Conservation (phyloP, 2,888 invertebrate species). For the Alitta virens region DNA sequence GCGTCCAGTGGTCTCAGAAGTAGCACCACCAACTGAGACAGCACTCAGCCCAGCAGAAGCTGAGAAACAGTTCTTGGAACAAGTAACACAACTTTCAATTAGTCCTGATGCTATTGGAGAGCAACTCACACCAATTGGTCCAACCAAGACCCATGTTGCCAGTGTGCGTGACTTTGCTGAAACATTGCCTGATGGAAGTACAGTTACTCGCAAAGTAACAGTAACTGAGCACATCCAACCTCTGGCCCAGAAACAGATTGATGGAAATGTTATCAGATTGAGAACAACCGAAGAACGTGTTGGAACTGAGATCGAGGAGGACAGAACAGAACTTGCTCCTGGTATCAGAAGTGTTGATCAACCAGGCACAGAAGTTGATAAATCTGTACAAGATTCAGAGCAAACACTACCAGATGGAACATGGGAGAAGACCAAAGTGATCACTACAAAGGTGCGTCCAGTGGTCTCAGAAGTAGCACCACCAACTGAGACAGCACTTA, state of each 20-base stretch:
- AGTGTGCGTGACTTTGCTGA: conserved; percentile 12
- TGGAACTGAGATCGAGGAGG: conserved; percentile 20
- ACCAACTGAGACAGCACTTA: too few species aligned
- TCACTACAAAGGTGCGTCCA: conserved; percentile 1
- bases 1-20: too few species aligned
- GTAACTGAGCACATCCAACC: conserved; percentile 9
- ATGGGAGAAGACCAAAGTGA: conserved; percentile 8
- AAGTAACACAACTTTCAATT: too few species aligned
- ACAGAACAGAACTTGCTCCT: conserved; percentile 13
- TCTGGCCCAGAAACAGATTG: conserved; percentile 4
- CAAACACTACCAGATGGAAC: conserved; percentile 14
- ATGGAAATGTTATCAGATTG: conserved; percentile 9
- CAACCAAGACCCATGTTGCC: too few species aligned
- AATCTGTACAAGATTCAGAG: conserved; percentile 6
- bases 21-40: too few species aligned
- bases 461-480: not conserved
- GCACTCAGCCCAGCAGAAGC: too few species aligned
- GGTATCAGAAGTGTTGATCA: conserved; percentile 11
- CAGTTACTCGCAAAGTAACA: conserved; percentile 4
- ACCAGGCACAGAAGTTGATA: not conserved
- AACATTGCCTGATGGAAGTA: conserved; percentile 14
- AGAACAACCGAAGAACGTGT: conserved; percentile 3
- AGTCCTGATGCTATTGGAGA: too few species aligned
- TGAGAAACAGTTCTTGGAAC: too few species aligned
- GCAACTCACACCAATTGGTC: too few species aligned